A percentile compares a stretch with the other conserved stretches of the same genome.
These are phyloP conservation scores for Torymus texanus DNA, from an alignment of 2,888 invertebrate species.

Conservation along the genomic window DNA sequence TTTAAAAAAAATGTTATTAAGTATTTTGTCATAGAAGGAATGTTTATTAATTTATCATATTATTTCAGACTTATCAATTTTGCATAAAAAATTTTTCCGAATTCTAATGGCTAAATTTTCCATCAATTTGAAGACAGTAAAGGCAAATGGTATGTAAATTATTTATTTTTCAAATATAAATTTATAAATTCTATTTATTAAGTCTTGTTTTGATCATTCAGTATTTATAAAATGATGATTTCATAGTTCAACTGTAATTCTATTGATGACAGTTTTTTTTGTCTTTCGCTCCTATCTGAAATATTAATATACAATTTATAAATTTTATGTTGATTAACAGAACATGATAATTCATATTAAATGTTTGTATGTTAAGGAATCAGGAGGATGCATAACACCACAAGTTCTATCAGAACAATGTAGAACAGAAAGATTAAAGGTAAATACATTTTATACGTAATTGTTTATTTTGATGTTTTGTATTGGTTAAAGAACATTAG, in stretches of 20 bases:
- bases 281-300: slow-evolving; percentile 67
- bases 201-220: neutral
- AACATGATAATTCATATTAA: neutral
- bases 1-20: neutral
- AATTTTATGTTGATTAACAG: neutral
- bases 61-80: neutral
- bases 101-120: no score
- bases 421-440: no score
- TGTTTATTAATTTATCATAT: slow-evolving; percentile 1
- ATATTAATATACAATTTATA: neutral
- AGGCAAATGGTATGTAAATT: neutral
- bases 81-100: no score
- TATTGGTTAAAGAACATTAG: neutral
- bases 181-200: neutral
- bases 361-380: neutral
- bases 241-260: slow-evolving; percentile 70
- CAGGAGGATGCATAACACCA: no score
- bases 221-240: slow-evolving; percentile 63
- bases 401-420: no score
- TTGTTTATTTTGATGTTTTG: neutral
- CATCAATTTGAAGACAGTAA: no score
- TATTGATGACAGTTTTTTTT: slow-evolving; percentile 55
- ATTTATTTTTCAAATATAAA: neutral
- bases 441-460: neutral
- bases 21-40: neutral